Base-by-base conservation (phyloP, 2,797 vertebrate genomes). In the Danio aesculapii region DNA sequence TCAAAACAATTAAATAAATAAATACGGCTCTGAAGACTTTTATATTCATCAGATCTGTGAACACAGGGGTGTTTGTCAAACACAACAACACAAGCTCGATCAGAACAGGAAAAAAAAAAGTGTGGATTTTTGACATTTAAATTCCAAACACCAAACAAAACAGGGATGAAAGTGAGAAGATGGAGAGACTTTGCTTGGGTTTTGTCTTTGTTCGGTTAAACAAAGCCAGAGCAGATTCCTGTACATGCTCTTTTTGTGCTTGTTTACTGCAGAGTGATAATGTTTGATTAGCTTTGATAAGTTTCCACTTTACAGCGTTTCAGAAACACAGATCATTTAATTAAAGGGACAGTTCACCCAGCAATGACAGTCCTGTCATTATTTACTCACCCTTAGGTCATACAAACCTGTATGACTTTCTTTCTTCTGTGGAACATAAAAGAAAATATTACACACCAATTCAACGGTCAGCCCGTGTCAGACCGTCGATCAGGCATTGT, bases 71-170 rank as follows among this genome's bases (percentile, higher is more conserved):
- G 73, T 85, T 70, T 88, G 85, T 88, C 81, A 88, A 84, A 81
- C 88, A 83, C 81, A 88, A 87, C 88, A 77, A 81, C 61, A 82
- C 89, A 85, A 88, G 87, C 87, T 90, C 89, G 84, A 90, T 91
- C 88, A 89, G 77, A 87, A 85, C 75, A 72, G 64, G 55, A 86
- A 81, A 89, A 30, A 30, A 30, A 30, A 80, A 77, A 81, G 49
- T 19, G 55, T 13, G 91, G 89, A 93, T 89, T 88, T 87, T 91
- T 91, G 90, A 88, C 83, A 86, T 80, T 84, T 88, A 81, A 83
- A 83, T 83, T 68, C 69, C 78, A 77, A 88, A 90, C 77, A 87
- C 83, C 89, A 87, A 87, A 74, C 70, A 81, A 81, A 81, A 81
- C 61, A 58, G 50, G 50, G 59, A 81, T 81, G 62, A 81, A 81